phyloP scores from a whole-genome alignment of 2,113 vertebrate species.

The Mus pahari region DNA sequence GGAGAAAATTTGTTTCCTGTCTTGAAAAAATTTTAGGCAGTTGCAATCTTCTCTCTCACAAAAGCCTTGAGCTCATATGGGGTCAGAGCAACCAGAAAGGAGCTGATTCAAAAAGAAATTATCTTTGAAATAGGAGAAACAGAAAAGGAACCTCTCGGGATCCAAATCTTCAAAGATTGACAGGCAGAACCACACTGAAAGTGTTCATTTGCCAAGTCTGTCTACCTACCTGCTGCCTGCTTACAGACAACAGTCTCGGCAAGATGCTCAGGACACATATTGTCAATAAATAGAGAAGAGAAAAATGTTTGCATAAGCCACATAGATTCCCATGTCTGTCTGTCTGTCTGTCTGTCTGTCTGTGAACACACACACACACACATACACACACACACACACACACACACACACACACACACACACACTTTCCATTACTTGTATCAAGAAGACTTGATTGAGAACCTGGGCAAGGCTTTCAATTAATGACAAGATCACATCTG shows the following conservation, averaged over 20 bases:
- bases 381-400: neutral
- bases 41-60: neutral
- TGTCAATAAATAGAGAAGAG: neutral
- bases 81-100: neutral
- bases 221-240: neutral
- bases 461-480: neutral
- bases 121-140: neutral
- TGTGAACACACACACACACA: no score
- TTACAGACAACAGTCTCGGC: neutral
- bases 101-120: constrained; percentile 11
- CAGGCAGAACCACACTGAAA: neutral
- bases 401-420: neutral
- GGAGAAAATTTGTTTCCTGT: neutral
- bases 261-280: neutral
- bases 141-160: neutral
- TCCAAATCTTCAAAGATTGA: constrained; percentile 1
- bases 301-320: neutral
- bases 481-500: neutral
- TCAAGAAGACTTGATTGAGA: neutral
- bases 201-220: neutral
- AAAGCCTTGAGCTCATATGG: neutral
- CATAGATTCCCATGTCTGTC: neutral
- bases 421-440: neutral
- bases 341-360: neutral
- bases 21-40: neutral